Percentiles rank a stretch among this genome's conserved stretches.
Conservation (phyloP, 2,888 invertebrate species). For the Cistogaster globosa region DNA sequence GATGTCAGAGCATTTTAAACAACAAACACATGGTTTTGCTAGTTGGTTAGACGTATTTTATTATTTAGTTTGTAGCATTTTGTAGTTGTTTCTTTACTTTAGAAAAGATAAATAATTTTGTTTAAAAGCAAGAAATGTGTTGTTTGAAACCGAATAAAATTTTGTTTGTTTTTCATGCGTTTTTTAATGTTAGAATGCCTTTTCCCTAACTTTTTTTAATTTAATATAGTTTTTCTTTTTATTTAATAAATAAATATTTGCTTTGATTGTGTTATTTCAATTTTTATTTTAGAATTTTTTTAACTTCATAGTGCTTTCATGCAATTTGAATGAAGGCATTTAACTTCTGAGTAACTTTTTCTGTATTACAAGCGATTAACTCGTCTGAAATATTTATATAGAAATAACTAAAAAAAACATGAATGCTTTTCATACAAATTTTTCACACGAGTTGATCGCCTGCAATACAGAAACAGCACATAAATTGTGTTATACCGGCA, state of each 20-base stretch:
- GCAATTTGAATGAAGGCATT: neutral
- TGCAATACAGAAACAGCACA: too few relatives aligned
- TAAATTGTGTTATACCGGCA: too few relatives aligned
- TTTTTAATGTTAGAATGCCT: conserved; percentile 40
- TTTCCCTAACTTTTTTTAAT: neutral
- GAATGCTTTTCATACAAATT: too few relatives aligned
- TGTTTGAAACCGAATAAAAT: neutral
- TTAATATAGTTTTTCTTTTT: neutral
- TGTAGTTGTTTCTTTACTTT: conserved; percentile 29
- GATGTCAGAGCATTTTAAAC: neutral
- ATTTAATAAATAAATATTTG: conserved; percentile 42
- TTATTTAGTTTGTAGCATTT: conserved; percentile 4
- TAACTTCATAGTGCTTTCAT: neutral
- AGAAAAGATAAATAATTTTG: conserved; percentile 33
- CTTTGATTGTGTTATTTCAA: conserved; percentile 25
- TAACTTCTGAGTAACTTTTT: neutral
- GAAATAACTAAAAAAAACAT: too few relatives aligned
- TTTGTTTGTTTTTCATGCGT: conserved; percentile 32
- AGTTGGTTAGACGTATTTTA: too few relatives aligned
- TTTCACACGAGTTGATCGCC: too few relatives aligned
- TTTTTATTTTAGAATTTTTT: neutral
- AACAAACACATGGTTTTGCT: conserved; percentile 15
- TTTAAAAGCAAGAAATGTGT: neutral
- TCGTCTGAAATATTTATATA: too few relatives aligned
- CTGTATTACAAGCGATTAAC: too few relatives aligned